Percentiles rank a stretch among this genome's conserved stretches.
phyloP scores from a whole-genome alignment of 2,797 vertebrate species.

The Pagetopsis macropterus region DNA sequence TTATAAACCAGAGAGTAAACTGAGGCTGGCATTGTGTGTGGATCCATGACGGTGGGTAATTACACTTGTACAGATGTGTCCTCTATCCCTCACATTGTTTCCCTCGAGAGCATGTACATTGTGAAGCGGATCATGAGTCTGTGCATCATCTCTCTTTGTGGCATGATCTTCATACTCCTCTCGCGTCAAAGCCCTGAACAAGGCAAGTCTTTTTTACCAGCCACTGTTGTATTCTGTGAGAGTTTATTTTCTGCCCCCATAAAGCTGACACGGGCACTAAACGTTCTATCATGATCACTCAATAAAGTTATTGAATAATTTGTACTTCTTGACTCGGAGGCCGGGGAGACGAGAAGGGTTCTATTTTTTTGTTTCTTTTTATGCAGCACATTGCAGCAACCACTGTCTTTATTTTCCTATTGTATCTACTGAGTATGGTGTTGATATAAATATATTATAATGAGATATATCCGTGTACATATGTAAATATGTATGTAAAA shows the following conservation, averaged over 20 bases:
- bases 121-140: conserved; percentile 63
- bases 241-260: conserved; percentile 67
- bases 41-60: conserved; percentile 71
- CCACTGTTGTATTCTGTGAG: conserved; percentile 54
- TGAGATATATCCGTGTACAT: conserved; percentile 79
- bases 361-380: conserved; percentile 83
- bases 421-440: conserved; percentile 75
- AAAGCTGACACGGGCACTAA: conserved; percentile 67
- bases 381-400: conserved; percentile 86
- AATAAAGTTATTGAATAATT: conserved; percentile 56
- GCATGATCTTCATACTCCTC: conserved; percentile 61
- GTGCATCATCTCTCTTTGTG: conserved; percentile 54
- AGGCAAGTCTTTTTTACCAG: conserved; percentile 50
- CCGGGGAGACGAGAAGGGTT: conserved; percentile 58
- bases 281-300: conserved; percentile 52
- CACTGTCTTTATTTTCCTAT: conserved; percentile 83
- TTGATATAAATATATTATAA: conserved; percentile 75
- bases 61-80: conserved; percentile 72
- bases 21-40: conserved; percentile 60
- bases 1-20: conserved; percentile 33
- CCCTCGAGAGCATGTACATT: conserved; percentile 68
- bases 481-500: conserved; percentile 89
- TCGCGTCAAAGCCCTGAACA: conserved; percentile 1
- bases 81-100: conserved; percentile 72
- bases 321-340: conserved; percentile 56